Evolutionary conservation across 2,113 vertebrate species (phyloP).

Genomic region (Psittacula cyanocephala): DNA sequence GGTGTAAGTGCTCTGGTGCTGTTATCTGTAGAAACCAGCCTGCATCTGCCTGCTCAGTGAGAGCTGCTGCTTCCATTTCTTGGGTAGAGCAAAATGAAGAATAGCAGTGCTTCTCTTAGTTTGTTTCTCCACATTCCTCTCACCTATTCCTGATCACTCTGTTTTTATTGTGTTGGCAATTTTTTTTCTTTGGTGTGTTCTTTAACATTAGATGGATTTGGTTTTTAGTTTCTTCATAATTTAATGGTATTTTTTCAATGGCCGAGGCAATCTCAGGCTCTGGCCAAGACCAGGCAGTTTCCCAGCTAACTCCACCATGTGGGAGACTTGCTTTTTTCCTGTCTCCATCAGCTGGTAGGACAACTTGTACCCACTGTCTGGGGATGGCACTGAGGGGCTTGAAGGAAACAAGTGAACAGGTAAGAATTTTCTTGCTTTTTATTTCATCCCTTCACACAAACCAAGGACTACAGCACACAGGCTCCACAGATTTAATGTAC

Average conservation of each 20-base stretch:
- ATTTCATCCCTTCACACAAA: background rate
- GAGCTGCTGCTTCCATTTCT: background rate
- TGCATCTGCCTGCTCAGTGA: background rate
- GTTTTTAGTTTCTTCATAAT: background rate
- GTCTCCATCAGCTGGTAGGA: slow-evolving; percentile 55
- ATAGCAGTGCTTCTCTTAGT: background rate
- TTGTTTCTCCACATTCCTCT: background rate
- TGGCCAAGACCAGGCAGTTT: background rate
- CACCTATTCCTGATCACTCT: background rate
- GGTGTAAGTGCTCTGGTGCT: background rate
- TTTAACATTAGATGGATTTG: background rate
- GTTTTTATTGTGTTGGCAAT: background rate
- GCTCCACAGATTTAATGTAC: background rate
- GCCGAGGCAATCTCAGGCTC: background rate
- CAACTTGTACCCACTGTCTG: slow-evolving; percentile 65
- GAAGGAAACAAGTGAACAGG: slow-evolving; percentile 44
- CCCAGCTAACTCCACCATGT: background rate
- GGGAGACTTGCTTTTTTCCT: slow-evolving; percentile 20
- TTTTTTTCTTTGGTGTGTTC: background rate
- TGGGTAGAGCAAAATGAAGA: background rate
- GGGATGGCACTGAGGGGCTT: slow-evolving; percentile 50
- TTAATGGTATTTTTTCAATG: background rate
- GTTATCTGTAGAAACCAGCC: background rate
- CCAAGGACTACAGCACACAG: background rate
- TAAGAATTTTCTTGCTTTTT: slow-evolving; percentile 46